Evolutionary conservation across 2,888 invertebrate species (phyloP), one percentile per base, ranked within the genome.

Genomic region (Epirrhoe tristata): DNA sequence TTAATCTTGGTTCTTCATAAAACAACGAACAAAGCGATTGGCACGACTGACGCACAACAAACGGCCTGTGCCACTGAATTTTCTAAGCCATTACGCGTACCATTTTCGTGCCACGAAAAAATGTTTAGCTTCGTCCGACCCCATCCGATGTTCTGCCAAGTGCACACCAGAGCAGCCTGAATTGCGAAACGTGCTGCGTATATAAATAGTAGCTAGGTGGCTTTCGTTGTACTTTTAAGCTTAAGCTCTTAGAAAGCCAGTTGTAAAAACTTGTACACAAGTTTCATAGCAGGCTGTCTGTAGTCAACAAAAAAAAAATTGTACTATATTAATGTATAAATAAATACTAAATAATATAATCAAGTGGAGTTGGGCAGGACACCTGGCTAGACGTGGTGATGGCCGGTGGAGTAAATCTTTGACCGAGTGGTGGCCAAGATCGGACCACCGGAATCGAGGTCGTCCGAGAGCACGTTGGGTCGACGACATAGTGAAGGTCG

Each of bases 41-140:
- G 72, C 74, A 60, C 67, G 76, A 74, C 64, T 75, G 76, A 77
- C 74, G 71, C 76, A 76, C 60, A 75, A 81, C 80, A 78, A 71
- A 78, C 74, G 77, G 80, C 79, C 76, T 77, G 72, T 74, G 75
- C 79, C 76, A 77, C 72, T 74, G 75, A 83, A 83, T 84, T 85
- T 87, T 86, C 85, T 70, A 77, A 81, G 79, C 81, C 85, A 85
- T 87, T 87, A 86, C 74, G 69, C 75, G 70, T 64, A 70, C 59
- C 71, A 70, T 71, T 70, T 71, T 73, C 70, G 60, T 71, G 71
- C 71, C 72, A 76, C 72, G 78, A 77, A 84, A 83, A 82, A 84
- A 82, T 80, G 70, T 77, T 79, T 73, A 75, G 76, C 71, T 74
- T 72, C 74, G 39, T 54, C 63, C 66, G 72, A 70, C 70, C 73